Base-by-base conservation (phyloP, 2,797 vertebrate genomes). In the Channa striata region DNA sequence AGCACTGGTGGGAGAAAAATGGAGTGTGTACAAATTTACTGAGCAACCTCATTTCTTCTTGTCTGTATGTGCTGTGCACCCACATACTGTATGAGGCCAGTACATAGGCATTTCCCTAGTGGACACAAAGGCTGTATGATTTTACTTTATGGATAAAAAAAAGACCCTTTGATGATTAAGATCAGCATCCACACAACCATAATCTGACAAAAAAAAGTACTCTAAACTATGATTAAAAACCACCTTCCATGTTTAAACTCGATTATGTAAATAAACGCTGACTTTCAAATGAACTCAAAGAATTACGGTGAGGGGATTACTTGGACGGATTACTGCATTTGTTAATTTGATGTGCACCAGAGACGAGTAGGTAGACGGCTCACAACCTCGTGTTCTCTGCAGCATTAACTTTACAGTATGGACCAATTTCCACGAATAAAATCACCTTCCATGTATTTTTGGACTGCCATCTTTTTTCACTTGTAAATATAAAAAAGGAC, bases 201-300 rank as follows among this genome's bases (percentile, higher is more conserved):
- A 74, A 83, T 83, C 58, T 57, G 61, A 72, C 37, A 21, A 48
- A 42, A 61, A 20, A n/a, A 30, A 6, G 4, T 46, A 60, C 77
- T 74, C 30, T 47, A 37, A 70, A 84, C n/a, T 54, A 48, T 68
- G 58, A 84, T 81, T 72, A 82, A 59, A 78, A 83, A 74, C 52
- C 52, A 52, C 40, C 50, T 76, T 61, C 39, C 70, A 66, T 77
- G 48, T 76, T 81, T 73, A 72, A 79, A 70, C 51, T 52, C 71
- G 58, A 88, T 85, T 77, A 80, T 93, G 90, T 91, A 89, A 91
- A 92, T 92, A 90, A 88, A 88, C 65, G 65, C 62, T 84, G 84
- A 86, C 72, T 78, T 84, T 82, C 59, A 81, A 75, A 85, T 87
- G 70, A 88, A 86, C 83, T 78, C 53, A 57, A 69, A 86, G 52